Conservation (phyloP, 2,113 vertebrate genomes). For the Pterocles burchelli region DNA sequence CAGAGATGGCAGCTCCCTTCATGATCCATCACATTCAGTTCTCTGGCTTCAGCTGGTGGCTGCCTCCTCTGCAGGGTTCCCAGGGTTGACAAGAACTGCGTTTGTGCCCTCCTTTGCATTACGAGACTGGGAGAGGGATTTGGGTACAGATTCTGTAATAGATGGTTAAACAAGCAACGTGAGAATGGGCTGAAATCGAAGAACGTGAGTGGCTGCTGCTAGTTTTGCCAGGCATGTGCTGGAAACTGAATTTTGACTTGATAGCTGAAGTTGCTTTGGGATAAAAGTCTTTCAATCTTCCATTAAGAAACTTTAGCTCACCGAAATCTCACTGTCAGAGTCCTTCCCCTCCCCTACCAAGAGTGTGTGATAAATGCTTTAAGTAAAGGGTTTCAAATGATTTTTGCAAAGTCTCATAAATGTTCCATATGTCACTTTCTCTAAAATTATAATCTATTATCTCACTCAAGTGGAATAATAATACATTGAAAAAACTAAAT, state of each 20-base stretch:
- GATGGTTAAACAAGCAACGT: not conserved
- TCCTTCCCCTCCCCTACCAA: not conserved
- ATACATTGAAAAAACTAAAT: slow-evolving; percentile 40
- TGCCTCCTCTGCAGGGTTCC: not conserved
- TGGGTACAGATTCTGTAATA: not conserved
- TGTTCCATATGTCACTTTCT: slow-evolving; percentile 54
- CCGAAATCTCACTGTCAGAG: not conserved
- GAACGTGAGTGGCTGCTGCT: not conserved
- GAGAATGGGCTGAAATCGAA: not conserved
- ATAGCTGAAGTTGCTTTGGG: not conserved
- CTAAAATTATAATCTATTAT: slow-evolving; percentile 64
- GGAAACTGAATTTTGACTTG: not conserved
- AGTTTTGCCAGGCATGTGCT: not conserved
- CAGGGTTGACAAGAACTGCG: not conserved
- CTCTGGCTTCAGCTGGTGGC: too few relatives aligned
- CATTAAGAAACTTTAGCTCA: not conserved
- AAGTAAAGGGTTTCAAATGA: slow-evolving; percentile 40
- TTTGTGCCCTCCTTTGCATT: not conserved
- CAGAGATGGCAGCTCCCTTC: not conserved
- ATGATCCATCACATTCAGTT: accelerated
- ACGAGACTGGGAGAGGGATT: not conserved
- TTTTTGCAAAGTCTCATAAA: slow-evolving; percentile 45
- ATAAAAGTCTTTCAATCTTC: not conserved
- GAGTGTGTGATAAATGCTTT: not conserved
- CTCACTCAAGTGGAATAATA: slow-evolving; percentile 63